Conservation (phyloP, 1,140 invertebrate species). For the Mya arenaria region DNA sequence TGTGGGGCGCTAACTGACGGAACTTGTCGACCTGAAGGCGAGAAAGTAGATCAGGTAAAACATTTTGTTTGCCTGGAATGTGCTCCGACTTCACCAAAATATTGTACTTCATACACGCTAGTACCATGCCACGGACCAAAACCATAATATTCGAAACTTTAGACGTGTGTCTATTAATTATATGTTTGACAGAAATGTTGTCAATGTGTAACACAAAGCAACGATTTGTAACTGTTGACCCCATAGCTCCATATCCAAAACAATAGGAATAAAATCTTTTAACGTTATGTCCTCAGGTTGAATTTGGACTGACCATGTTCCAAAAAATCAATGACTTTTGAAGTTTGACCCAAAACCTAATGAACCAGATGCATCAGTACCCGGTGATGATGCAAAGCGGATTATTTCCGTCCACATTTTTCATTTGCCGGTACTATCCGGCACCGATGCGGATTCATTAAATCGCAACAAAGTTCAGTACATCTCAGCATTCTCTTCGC, state of each 20-base stretch:
- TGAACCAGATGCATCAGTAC: no score
- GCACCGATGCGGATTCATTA: no score
- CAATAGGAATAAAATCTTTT: conserved; percentile 48
- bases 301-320: no score
- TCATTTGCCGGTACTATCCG: no score
- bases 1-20: background rate
- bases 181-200: conserved; percentile 41
- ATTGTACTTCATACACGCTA: conserved; percentile 33
- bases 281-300: no score
- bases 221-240: conserved; percentile 10
- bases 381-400: no score
- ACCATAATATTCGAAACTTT: conserved; percentile 31
- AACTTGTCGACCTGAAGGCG: conserved; percentile 46
- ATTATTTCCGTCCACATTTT: no score
- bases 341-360: no score
- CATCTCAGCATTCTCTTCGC: no score
- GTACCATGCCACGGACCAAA: conserved; percentile 43
- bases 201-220: conserved; percentile 40
- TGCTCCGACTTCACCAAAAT: conserved; percentile 32
- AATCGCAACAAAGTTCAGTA: no score
- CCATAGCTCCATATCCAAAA: conserved; percentile 38
- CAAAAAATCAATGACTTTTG: no score
- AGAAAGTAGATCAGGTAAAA: conserved; percentile 48
- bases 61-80: conserved; percentile 28
- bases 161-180: conserved; percentile 54